Conservation (phyloP, 2,113 vertebrate species). For the Rostratula benghalensis region DNA sequence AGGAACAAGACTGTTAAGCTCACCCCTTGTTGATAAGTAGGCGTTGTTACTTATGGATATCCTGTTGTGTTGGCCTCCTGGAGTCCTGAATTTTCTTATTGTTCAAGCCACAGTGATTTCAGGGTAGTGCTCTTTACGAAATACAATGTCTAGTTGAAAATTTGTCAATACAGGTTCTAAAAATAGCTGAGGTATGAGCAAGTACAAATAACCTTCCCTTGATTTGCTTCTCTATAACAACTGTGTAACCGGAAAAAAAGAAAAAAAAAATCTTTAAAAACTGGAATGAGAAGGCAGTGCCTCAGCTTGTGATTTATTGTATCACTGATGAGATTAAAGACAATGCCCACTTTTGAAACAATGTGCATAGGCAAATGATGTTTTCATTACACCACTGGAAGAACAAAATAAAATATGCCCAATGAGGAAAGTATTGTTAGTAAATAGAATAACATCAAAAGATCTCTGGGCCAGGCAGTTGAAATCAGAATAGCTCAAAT, state of each 20-base stretch:
- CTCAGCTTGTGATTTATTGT: conserved; percentile 28
- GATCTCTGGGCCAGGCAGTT: background rate
- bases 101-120: conserved; percentile 74
- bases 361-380: background rate
- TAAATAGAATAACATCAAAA: conserved; percentile 11
- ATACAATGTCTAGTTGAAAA: conserved; percentile 73
- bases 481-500: background rate
- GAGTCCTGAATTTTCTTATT: conserved; percentile 76
- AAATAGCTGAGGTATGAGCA: conserved; percentile 68
- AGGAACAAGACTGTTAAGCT: conserved; percentile 66
- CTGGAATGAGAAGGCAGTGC: background rate
- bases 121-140: conserved; percentile 68
- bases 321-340: conserved; percentile 34
- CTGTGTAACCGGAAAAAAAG: conserved; percentile 4
- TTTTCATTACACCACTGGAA: background rate
- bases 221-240: conserved; percentile 44
- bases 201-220: conserved; percentile 62
- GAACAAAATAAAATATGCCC: background rate
- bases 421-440: background rate
- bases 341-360: conserved; percentile 27
- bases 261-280: conserved; percentile 32
- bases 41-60: conserved; percentile 74
- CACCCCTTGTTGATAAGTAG: conserved; percentile 71
- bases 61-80: conserved; percentile 72
- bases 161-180: conserved; percentile 65